phyloP scores from a whole-genome alignment of 2,797 vertebrate species.

The Diplodus puntazzo region DNA sequence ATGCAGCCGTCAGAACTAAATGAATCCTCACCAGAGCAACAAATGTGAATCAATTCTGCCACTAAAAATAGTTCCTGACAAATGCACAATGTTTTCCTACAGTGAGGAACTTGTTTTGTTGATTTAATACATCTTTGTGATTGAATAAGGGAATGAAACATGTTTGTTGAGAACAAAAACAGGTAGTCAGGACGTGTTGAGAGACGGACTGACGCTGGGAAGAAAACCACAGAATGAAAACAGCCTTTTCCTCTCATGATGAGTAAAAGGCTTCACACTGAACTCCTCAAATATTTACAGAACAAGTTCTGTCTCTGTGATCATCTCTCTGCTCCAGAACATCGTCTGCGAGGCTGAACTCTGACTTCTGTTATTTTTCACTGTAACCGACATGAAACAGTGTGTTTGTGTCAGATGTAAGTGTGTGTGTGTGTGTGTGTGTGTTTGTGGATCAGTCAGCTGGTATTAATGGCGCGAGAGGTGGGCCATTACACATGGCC shows the following conservation, averaged over 20 bases:
- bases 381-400: neutral
- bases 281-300: no score
- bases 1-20: no score
- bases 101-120: no score
- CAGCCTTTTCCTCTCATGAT: neutral
- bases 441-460: constrained; percentile 16
- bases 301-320: no score
- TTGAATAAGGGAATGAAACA: no score
- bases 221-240: neutral
- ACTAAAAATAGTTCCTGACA: no score
- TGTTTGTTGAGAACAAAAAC: neutral
- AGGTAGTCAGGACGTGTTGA: neutral
- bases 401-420: neutral
- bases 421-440: constrained; percentile 6
- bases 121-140: no score
- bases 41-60: no score
- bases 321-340: no score
- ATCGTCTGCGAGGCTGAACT: constrained; percentile 6
- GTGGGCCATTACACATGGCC: constrained; percentile 38
- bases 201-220: neutral
- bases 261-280: no score
- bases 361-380: constrained; percentile 7
- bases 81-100: no score
- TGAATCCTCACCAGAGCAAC: no score
- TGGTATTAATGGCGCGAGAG: constrained; percentile 41